Evolutionary conservation across 2,888 invertebrate species (phyloP), one percentile per base, ranked within the genome.

Genomic region (Andrena fulva): DNA sequence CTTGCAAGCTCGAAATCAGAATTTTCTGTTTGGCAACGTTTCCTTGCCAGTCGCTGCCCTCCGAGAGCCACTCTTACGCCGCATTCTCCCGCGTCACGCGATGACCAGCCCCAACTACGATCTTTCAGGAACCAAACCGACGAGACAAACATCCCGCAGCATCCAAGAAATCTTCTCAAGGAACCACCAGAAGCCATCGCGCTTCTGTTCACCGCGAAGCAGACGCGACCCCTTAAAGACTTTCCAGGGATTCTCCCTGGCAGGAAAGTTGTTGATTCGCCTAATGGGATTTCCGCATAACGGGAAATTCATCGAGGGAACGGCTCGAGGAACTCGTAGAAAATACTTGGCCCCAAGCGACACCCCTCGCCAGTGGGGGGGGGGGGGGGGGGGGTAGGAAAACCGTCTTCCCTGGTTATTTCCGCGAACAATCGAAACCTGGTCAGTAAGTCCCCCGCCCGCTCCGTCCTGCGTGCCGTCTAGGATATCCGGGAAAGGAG

Each of bases 401-500:
- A 42, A 16, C 42, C 42, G 42, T 27, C 75, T 42, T 66, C 52
- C 31, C 31, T 42, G 60, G 60, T 71, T 52, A 77, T 59, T 82
- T 74, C 67, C 62, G 66, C 66, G 81, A 27, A 71, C 74, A 71
- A 82, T 82, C 35, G 70, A 71, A 79, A 76, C 48, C 48, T 71
- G 69, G 69, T 42, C 69, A 71, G 59, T 20, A 29, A 62, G 50
- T 67, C 71, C 67, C 10, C n/a, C 24, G 54, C 33, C 68, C 68
- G 62, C 42, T 64, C 64, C 69, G 50, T 69, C 64, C 33, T 5
- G 24, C 29, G 27, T 24, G 29, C 29, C 48, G 42, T 56, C 35
- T n/a, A 27, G 35, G 27, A 59, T 48, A 16, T 56, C 8, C 24
- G 66, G 35, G 70, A 62, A 68, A 76, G 82, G 69, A 76, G 75